phyloP scores from a whole-genome alignment of 2,888 invertebrate genomes.

The Cephus spinipes region DNA sequence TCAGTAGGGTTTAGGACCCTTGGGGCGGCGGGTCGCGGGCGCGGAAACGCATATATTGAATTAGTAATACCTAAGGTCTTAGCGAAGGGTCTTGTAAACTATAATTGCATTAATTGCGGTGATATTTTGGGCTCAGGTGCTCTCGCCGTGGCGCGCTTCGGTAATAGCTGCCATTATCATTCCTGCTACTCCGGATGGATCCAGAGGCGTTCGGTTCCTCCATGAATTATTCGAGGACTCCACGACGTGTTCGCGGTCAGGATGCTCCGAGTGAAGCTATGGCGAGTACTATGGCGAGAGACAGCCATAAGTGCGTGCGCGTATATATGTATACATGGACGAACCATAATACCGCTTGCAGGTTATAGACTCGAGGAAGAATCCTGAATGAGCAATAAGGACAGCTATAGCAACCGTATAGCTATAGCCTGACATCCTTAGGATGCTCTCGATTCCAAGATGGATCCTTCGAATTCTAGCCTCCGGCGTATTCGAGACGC shows the following conservation, averaged over 20 bases:
- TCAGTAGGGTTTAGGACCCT: conserved; percentile 63
- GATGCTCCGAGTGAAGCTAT: neutral
- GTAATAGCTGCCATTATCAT: conserved; percentile 65
- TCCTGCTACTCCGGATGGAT: conserved; percentile 30
- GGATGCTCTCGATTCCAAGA: neutral
- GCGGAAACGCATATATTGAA: conserved; percentile 46
- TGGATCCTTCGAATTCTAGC: neutral
- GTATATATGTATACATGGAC: neutral
- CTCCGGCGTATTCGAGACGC: conserved; percentile 47
- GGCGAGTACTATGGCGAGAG: neutral
- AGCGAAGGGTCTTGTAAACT: conserved; percentile 62
- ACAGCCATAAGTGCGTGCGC: neutral
- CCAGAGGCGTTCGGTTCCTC: neutral
- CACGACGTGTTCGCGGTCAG: neutral
- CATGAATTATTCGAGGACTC: neutral
- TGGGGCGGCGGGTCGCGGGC: neutral
- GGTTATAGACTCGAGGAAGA: neutral
- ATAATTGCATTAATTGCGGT: conserved; percentile 66
- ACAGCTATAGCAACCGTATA: neutral
- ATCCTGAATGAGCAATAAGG: neutral
- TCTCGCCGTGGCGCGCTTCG: conserved; percentile 58
- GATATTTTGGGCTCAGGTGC: conserved; percentile 65
- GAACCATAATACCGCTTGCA: neutral
- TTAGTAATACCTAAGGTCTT: conserved; percentile 52
- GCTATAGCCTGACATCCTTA: neutral